Evolutionary conservation across 2,888 invertebrate species (phyloP).

Genomic region (Heteropelma amictum): DNA sequence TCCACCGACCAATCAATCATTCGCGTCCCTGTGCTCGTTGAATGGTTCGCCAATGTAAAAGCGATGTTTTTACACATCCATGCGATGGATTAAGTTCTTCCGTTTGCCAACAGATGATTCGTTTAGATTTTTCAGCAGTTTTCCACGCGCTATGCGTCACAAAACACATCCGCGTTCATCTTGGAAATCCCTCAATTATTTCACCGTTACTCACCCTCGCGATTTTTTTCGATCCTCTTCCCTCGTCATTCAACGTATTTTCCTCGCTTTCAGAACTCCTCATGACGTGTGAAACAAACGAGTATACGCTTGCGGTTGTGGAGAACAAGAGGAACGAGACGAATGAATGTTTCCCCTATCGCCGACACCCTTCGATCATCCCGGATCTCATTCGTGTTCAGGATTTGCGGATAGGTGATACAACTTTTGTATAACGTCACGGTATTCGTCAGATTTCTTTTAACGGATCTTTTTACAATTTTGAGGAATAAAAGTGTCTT

Average conservation of each 20-base stretch:
- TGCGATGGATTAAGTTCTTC: background rate
- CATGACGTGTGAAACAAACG: background rate
- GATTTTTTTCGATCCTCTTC: background rate
- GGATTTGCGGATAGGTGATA: no score
- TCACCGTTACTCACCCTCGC: conserved; percentile 16
- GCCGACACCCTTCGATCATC: background rate
- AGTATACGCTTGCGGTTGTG: background rate
- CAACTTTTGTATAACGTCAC: no score
- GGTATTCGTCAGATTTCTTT: no score
- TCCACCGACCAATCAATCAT: conserved; percentile 68
- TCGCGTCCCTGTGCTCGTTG: background rate
- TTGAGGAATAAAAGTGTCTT: no score
- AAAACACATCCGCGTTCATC: conserved; percentile 37
- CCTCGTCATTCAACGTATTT: conserved; percentile 2
- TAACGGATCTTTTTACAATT: no score
- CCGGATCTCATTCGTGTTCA: background rate
- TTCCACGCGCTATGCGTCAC: background rate
- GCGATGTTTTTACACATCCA: background rate
- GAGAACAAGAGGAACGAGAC: background rate
- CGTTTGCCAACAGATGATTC: background rate
- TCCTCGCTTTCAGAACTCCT: conserved; percentile 5
- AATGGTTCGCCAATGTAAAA: conserved; percentile 23
- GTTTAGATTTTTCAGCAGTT: background rate
- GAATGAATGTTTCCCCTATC: conserved; percentile 15
- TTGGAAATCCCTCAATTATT: conserved; percentile 47